A percentile compares a stretch with the other conserved stretches of the same genome.
These are phyloP conservation scores for Oryzias woworae DNA, from an alignment of 2,113 vertebrate genomes.

Conservation along the genomic window DNA sequence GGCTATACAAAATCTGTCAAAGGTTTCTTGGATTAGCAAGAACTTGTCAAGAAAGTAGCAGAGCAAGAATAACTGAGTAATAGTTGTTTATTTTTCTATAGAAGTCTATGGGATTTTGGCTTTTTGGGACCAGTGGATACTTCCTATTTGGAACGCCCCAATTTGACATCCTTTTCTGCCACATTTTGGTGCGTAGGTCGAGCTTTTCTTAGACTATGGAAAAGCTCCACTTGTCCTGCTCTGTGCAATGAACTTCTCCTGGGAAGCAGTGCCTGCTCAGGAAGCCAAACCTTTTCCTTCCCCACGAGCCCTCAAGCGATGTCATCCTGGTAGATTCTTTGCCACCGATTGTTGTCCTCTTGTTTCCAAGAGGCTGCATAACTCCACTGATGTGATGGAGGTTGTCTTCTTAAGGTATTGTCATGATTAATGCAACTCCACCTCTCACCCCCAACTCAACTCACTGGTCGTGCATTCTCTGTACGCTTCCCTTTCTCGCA, in stretches of 20 bases:
- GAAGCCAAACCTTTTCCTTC: constrained; percentile 51
- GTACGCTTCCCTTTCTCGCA: constrained; percentile 40
- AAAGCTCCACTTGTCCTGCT: constrained; percentile 9
- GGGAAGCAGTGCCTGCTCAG: constrained; percentile 48
- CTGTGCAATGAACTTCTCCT: constrained; percentile 44
- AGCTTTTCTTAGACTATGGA: constrained; percentile 17
- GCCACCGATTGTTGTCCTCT: constrained; percentile 44
- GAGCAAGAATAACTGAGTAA: too few relatives aligned
- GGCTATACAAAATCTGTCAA: too few relatives aligned
- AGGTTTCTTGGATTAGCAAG: too few relatives aligned
- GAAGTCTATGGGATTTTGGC: too few relatives aligned
- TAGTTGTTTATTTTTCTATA: too few relatives aligned
- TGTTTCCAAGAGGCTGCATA: constrained; percentile 36
- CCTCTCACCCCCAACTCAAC: neutral
- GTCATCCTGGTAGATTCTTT: constrained; percentile 37
- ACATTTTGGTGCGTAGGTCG: constrained; percentile 34
- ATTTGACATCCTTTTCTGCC: neutral
- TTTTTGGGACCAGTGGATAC: too few relatives aligned
- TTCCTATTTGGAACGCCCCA: neutral
- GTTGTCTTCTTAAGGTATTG: constrained; percentile 70
- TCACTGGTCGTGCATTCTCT: constrained; percentile 35
- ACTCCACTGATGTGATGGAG: constrained; percentile 56
- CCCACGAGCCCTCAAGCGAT: constrained; percentile 37
- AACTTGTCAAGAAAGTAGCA: too few relatives aligned
- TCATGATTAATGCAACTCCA: constrained; percentile 75